phyloP scores from a whole-genome alignment of 1,140 invertebrate genomes.

The Formica exsecta region DNA sequence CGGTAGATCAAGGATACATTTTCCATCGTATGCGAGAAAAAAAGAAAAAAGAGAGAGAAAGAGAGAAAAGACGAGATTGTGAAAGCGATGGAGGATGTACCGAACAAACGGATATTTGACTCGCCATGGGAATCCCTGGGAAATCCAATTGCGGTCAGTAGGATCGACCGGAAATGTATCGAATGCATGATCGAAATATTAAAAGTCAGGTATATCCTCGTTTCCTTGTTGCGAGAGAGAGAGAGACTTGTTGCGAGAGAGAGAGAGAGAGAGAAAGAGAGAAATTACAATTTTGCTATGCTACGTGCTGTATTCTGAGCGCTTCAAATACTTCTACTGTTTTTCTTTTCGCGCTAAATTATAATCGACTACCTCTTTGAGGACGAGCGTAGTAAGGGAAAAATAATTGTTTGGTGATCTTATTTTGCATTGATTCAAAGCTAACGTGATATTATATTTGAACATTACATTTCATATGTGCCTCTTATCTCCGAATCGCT shows the following conservation, averaged over 20 bases:
- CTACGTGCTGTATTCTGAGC: neutral
- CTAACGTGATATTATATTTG: neutral
- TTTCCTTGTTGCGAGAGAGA: slow-evolving; percentile 3
- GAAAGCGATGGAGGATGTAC: neutral
- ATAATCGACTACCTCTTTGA: neutral
- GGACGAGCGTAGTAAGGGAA: neutral
- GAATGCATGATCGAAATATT: slow-evolving; percentile 43
- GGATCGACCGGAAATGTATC: slow-evolving; percentile 24
- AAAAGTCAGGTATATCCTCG: slow-evolving; percentile 9
- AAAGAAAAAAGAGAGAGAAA: slow-evolving; percentile 28
- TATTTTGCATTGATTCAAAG: neutral
- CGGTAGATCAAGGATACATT: slow-evolving; percentile 62
- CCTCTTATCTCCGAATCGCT: neutral
- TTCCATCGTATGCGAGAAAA: slow-evolving; percentile 9
- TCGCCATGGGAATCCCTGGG: slow-evolving; percentile 7
- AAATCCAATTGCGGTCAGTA: slow-evolving; percentile 62
- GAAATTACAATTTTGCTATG: neutral
- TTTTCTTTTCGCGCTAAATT: neutral
- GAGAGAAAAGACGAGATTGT: neutral
- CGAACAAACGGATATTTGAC: slow-evolving; percentile 42
- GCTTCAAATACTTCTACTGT: neutral
- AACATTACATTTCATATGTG: neutral
- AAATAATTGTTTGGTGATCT: neutral
- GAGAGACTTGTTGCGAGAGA: too few relatives aligned
- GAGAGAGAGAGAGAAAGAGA: neutral